Evolutionary conservation across 2,888 invertebrate genomes (phyloP), one percentile per base, ranked within the genome.

Genomic region (Pseudolycoriella hygida): DNA sequence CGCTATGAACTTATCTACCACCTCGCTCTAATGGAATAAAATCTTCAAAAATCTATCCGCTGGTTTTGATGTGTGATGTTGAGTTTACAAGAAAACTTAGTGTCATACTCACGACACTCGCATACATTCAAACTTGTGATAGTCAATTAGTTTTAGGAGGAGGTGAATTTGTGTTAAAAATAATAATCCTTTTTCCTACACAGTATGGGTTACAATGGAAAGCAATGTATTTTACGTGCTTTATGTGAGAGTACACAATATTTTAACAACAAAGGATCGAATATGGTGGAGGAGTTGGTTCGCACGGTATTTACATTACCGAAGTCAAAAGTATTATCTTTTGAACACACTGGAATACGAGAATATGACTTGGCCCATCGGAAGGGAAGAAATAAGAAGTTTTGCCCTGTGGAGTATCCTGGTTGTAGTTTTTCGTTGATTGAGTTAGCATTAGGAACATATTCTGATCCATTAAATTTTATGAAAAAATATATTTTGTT

Each of bases 131-230:
- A n/a, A n/a, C n/a, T n/a, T n/a, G n/a, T n/a, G n/a, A n/a, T n/a
- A n/a, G n/a, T n/a, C n/a, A n/a, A n/a, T n/a, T n/a, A n/a, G n/a
- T n/a, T n/a, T n/a, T n/a, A n/a, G n/a, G n/a, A n/a, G n/a, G n/a
- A n/a, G n/a, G n/a, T n/a, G n/a, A 34, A 34, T 34, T 12, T 34
- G 11, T 10, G 15, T 25, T 25, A 8, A 25, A 25, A 25, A 4
- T 4, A 25, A 4, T 4, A 62, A 25, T 25, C 8, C 25, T 25
- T 25, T 25, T 25, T 8, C 8, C 8, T 8, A 25, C 25, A 25
- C 25, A 85, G 85, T 49, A 80, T 83, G 76, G 84, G 83, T 1
- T 80, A 78, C 55, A 71, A 76, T 53, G 85, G 85, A 1, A 67
- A 77, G 42, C 68, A 73, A 8, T 85, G 85, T 55, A 69, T 85